phyloP scores from a whole-genome alignment of 2,797 vertebrate species.

The Remorina albescens region DNA sequence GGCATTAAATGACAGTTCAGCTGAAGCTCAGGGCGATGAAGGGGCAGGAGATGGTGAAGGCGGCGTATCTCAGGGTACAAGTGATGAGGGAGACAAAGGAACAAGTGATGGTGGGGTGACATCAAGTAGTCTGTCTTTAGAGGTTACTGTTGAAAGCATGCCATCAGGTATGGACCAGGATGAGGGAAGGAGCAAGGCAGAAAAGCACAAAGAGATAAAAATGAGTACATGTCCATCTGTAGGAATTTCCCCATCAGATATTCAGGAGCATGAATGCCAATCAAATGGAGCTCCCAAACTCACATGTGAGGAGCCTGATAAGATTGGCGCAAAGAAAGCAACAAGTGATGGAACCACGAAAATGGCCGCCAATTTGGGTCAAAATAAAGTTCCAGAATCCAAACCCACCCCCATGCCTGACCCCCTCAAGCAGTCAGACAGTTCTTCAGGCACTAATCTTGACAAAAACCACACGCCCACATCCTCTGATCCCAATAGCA shows the following conservation, averaged over 20 bases:
- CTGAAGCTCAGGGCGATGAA: conserved; percentile 62
- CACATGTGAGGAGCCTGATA: conserved; percentile 59
- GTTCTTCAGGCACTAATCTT: conserved; percentile 38
- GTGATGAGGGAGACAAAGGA: conserved; percentile 74
- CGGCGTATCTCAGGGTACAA: conserved; percentile 69
- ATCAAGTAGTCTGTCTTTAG: conserved; percentile 81
- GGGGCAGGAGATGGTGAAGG: conserved; percentile 66
- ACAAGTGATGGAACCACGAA: conserved; percentile 67
- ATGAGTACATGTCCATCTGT: conserved; percentile 59
- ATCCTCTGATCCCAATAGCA: conserved; percentile 77
- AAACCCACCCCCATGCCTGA: conserved; percentile 60
- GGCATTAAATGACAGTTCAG: conserved; percentile 71
- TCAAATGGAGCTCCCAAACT: conserved; percentile 56
- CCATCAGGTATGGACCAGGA: conserved; percentile 61
- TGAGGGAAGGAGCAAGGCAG: conserved; percentile 47
- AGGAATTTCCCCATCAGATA: conserved; percentile 70
- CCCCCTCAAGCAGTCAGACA: conserved; percentile 60
- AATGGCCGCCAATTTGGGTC: conserved; percentile 72
- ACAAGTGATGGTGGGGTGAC: conserved; percentile 77
- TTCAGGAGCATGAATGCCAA: conserved; percentile 61
- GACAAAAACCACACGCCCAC: conserved; percentile 65
- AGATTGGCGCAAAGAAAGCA: conserved; percentile 55
- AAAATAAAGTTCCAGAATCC: conserved; percentile 69
- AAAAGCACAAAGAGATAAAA: conserved; percentile 60
- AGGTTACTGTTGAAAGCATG: conserved; percentile 82